Conservation (phyloP, 2,797 vertebrate genomes). For the Taeniopygia guttata region DNA sequence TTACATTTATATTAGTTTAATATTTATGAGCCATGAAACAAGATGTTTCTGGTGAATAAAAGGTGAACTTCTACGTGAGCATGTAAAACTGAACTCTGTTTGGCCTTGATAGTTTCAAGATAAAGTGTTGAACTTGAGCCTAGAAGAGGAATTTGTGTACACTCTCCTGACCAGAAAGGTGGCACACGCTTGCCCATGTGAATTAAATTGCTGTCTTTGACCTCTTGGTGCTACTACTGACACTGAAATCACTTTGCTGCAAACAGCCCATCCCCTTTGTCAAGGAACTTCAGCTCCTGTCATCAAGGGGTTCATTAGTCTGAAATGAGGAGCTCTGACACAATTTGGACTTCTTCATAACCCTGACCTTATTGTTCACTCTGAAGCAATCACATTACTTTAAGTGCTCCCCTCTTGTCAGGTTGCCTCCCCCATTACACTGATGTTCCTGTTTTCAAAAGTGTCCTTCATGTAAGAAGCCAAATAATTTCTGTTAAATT, state of each 20-base stretch:
- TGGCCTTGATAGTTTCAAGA: constrained; percentile 16
- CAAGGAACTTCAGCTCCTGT: neutral
- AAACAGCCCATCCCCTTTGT: neutral
- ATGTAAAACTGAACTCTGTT: constrained; percentile 42
- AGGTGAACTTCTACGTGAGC: constrained; percentile 3
- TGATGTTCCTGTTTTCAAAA: neutral
- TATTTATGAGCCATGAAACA: constrained; percentile 65
- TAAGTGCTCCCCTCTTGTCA: constrained; percentile 24
- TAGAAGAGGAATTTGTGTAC: neutral
- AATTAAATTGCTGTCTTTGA: constrained; percentile 51
- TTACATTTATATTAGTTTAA: constrained; percentile 60
- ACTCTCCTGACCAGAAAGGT: neutral
- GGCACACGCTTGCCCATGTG: neutral
- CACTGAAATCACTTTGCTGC: constrained; percentile 11
- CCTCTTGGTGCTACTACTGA: neutral
- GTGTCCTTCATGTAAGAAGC: neutral
- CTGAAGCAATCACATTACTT: neutral
- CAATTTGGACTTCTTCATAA: neutral
- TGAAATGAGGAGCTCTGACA: constrained; percentile 35
- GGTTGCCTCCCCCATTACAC: neutral
- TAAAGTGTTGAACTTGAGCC: constrained; percentile 35
- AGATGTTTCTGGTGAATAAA: constrained; percentile 51
- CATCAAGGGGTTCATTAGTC: constrained; percentile 38
- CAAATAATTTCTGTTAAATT: neutral
- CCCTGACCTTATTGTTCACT: neutral